Evolutionary conservation across 2,797 vertebrate species (phyloP), one percentile per base, ranked within the genome.

Genomic region (Chiloscyllium punctatum): DNA sequence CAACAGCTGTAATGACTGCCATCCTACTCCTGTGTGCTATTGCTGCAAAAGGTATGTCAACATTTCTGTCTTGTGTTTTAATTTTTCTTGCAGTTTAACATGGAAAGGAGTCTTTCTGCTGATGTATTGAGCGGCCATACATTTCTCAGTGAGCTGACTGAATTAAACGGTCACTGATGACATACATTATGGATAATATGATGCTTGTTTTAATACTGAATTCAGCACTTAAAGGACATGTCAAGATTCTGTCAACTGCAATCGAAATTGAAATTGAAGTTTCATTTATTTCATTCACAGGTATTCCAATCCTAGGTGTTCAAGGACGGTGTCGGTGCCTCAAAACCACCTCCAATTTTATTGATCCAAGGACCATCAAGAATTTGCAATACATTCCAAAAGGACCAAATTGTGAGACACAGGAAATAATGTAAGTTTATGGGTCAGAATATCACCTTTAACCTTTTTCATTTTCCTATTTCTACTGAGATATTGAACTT

Each of bases 381-480:
- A 90, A 15, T n/a, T 62, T 90, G 25, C 62, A 62, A 90, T 90
- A 62, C 11, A 30, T 90, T 90, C 87, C 87, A 5, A 62, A n/a
- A 53, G 87, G 87, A 90, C 13, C 87, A 0, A 87, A 90, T 33
- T 62, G 87, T 62, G 53, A 90, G 87, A 90, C 53, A 90, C 25
- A 2, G 4, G 87, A 90, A 23, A 90, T 90, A 90, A 90, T 90
- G 87, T 90, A 27, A 90, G 87, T 90, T 62, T 33, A 62, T 90
- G 87, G 16, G 27, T 30, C 33, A 90, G 51, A 90, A 62, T 3
- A 30, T 90, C 53, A 90, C 0, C 66, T 42, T 91, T 69, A 25
- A 69, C 62, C n/a, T 92, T 92, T 51, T 62, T 11, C n/a, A 18
- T 11, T 53, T 23, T 30, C 5, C 15, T 30, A 53, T 4, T 3